phyloP scores from a whole-genome alignment of 2,113 vertebrate species.

The Chaetodon auriga region DNA sequence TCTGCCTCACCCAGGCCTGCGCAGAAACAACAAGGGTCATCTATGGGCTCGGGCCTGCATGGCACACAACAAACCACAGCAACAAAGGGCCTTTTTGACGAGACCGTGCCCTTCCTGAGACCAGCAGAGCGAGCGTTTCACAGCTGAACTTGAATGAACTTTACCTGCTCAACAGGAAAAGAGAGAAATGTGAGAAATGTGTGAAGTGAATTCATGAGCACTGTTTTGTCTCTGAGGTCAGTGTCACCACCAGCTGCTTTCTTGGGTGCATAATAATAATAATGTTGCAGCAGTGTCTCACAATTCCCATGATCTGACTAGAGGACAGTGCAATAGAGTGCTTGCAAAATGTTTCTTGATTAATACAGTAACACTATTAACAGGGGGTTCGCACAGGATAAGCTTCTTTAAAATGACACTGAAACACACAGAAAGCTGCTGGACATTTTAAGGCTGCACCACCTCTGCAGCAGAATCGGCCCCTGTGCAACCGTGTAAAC shows the following conservation, averaged over 20 bases:
- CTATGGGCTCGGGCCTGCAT: slow-evolving; percentile 90
- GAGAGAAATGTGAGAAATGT: not conserved
- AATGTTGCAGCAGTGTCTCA: not conserved
- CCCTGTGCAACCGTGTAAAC: not conserved
- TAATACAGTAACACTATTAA: not conserved
- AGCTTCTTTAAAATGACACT: not conserved
- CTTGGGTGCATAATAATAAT: not conserved
- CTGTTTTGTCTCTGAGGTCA: not conserved
- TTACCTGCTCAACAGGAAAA: slow-evolving; percentile 27
- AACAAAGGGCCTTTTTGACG: slow-evolving; percentile 88
- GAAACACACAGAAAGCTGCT: not conserved
- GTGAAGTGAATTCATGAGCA: not conserved
- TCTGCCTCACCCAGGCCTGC: slow-evolving; percentile 93
- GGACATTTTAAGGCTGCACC: not conserved
- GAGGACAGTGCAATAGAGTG: not conserved
- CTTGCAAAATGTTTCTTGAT: not conserved
- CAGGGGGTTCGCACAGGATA: not conserved
- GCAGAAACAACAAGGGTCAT: slow-evolving; percentile 93
- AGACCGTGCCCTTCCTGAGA: slow-evolving; percentile 55
- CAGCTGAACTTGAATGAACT: slow-evolving; percentile 25
- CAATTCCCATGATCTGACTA: not conserved
- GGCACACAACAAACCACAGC: slow-evolving; percentile 83
- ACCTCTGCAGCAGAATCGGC: not conserved
- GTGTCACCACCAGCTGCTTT: not conserved
- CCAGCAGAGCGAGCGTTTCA: slow-evolving; percentile 39